Evolutionary conservation across 2,888 invertebrate genomes (phyloP).

Genomic region (Drosophila peninsularis): DNA sequence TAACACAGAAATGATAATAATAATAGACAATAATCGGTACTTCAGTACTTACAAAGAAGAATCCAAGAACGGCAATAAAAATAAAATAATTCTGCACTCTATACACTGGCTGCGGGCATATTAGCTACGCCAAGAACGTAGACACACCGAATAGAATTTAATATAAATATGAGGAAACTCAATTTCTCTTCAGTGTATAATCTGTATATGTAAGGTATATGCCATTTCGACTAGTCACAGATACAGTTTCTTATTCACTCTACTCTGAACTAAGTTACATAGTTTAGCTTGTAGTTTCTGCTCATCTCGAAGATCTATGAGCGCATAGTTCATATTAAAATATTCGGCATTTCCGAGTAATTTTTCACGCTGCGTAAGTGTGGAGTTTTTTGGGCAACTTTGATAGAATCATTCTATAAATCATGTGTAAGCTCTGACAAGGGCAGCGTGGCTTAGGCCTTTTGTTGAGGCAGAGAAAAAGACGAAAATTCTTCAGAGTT

Average conservation of each 20-base stretch:
- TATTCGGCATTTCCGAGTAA: conserved; percentile 22
- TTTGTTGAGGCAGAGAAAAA: neutral
- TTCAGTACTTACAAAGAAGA: conserved; percentile 39
- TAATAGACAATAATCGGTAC: conserved; percentile 63
- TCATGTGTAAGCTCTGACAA: conserved; percentile 6
- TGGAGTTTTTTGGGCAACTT: conserved; percentile 1
- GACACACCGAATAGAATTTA: too few relatives aligned
- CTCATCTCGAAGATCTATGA: neutral
- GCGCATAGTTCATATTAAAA: conserved; percentile 11
- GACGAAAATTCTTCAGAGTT: neutral
- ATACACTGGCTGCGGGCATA: conserved; percentile 12
- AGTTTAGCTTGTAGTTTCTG: neutral
- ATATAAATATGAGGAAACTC: too few relatives aligned
- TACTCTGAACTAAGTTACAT: neutral
- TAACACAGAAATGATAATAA: conserved; percentile 75
- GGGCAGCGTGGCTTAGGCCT: neutral
- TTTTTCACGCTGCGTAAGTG: conserved; percentile 13
- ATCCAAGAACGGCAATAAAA: conserved; percentile 35
- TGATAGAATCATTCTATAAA: conserved; percentile 18
- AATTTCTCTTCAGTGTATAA: too few relatives aligned
- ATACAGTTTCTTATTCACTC: neutral
- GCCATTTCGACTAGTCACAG: neutral
- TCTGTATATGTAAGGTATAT: too few relatives aligned
- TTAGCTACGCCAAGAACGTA: conserved; percentile 1
- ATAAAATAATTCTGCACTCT: conserved; percentile 19